Conservation (phyloP, 2,113 vertebrate genomes). For the Narcine bancroftii region DNA sequence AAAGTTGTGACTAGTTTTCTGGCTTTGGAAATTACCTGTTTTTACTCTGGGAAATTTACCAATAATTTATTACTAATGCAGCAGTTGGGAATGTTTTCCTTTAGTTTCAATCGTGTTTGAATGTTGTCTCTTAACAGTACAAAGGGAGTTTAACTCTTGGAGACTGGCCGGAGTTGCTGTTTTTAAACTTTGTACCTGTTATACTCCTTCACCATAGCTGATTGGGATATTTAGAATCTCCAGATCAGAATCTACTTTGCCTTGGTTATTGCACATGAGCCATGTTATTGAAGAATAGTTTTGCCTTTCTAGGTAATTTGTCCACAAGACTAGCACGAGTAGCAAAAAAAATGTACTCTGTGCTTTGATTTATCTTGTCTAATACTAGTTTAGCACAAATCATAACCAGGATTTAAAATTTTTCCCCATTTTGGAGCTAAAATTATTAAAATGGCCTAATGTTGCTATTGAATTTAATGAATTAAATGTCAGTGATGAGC, state of each 20-base stretch:
- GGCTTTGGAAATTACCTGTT: slow-evolving; percentile 16
- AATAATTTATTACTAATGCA: neutral
- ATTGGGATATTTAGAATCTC: neutral
- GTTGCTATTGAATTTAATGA: neutral
- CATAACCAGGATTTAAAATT: too few relatives aligned
- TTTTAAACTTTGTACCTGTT: neutral
- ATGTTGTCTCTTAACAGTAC: too few relatives aligned
- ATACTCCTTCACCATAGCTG: neutral
- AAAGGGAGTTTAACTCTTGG: neutral
- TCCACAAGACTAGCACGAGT: neutral
- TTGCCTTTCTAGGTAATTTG: too few relatives aligned
- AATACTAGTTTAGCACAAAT: too few relatives aligned
- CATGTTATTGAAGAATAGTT: neutral
- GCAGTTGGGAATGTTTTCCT: neutral
- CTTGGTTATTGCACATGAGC: neutral
- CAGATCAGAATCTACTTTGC: neutral
- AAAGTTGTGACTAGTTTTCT: neutral
- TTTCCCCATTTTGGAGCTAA: neutral
- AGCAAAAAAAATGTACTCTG: neutral
- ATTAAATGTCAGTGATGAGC: neutral
- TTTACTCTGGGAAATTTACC: neutral
- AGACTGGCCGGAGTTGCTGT: neutral
- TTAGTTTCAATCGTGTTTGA: too few relatives aligned
- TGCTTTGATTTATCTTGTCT: neutral
- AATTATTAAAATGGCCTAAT: neutral